phyloP scores from a whole-genome alignment of 2,888 invertebrate species.

The Heliconius cydno region DNA sequence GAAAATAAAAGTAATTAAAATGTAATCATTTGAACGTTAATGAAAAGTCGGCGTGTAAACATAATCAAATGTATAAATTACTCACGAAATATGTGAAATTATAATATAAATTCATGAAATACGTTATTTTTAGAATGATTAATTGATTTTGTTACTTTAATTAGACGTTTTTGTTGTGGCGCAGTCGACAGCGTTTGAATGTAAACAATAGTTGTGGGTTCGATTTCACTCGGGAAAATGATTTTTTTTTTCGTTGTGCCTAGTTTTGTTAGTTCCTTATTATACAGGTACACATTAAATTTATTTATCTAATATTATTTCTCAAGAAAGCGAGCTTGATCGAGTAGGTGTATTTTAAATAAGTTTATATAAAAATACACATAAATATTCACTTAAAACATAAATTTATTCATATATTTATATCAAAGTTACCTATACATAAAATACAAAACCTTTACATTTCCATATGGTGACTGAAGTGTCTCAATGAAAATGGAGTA shows the following conservation, averaged over 20 bases:
- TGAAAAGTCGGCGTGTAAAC: slow-evolving; percentile 4
- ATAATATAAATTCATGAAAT: neutral
- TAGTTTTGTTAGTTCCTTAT: no score
- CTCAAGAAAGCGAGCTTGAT: no score
- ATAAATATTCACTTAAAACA: no score
- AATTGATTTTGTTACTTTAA: neutral
- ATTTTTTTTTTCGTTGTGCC: no score
- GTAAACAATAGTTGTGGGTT: neutral
- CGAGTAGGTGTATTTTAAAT: no score
- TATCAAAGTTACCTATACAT: neutral
- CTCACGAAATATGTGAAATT: neutral
- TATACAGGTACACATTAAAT: no score
- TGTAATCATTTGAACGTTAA: slow-evolving; percentile 25
- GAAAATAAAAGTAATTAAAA: slow-evolving; percentile 29
- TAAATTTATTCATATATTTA: no score
- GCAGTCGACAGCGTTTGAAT: neutral
- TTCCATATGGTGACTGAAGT: neutral
- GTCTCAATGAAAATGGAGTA: no score
- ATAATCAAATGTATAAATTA: slow-evolving; percentile 18
- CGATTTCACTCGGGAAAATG: neutral
- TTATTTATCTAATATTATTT: no score
- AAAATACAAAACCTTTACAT: neutral
- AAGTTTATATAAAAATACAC: no score
- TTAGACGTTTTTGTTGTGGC: no score
- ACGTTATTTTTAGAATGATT: neutral